Percentiles rank a stretch among this genome's conserved stretches.
Evolutionary conservation across 2,888 invertebrate species (phyloP).

Genomic region (Hirtodrosophila alboralis): DNA sequence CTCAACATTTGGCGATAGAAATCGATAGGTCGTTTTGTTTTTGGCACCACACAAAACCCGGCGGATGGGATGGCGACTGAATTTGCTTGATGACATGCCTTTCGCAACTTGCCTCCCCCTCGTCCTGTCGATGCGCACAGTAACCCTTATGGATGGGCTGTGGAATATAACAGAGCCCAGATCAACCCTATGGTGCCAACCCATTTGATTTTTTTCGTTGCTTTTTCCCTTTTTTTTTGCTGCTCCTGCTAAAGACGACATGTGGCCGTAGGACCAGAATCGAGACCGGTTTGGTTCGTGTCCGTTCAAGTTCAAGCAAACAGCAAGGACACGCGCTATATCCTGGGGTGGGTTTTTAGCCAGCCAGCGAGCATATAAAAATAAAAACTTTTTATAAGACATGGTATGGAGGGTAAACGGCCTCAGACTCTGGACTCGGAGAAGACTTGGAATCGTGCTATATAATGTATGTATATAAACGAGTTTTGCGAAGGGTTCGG

Average conservation of each 20-base stretch:
- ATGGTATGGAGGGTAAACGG: constrained; percentile 59
- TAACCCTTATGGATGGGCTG: constrained; percentile 72
- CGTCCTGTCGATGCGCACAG: constrained; percentile 17
- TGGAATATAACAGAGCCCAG: constrained; percentile 34
- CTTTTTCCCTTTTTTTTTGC: constrained; percentile 57
- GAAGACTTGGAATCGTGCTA: constrained; percentile 7
- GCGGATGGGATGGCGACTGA: constrained; percentile 50
- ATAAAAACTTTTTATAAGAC: constrained; percentile 79
- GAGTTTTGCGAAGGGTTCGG: constrained; percentile 66
- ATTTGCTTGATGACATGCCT: constrained; percentile 63
- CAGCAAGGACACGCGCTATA: constrained; percentile 64
- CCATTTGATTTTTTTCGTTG: constrained; percentile 73
- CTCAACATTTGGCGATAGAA: constrained; percentile 48
- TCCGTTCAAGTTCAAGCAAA: constrained; percentile 72
- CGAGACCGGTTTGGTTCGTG: constrained; percentile 62
- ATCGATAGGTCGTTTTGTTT: constrained; percentile 72
- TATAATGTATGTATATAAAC: constrained; percentile 52
- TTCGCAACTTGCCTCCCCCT: constrained; percentile 33
- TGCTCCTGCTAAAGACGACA: constrained; percentile 62
- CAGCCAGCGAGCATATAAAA: constrained; percentile 57
- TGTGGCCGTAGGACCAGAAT: constrained; percentile 56
- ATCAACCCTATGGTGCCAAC: constrained; percentile 71
- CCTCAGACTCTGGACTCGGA: constrained; percentile 10
- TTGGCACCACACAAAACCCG: constrained; percentile 49
- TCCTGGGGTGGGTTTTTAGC: constrained; percentile 69